Base-by-base conservation (phyloP, 2,888 invertebrate species). In the Nomada goodeniana region DNA sequence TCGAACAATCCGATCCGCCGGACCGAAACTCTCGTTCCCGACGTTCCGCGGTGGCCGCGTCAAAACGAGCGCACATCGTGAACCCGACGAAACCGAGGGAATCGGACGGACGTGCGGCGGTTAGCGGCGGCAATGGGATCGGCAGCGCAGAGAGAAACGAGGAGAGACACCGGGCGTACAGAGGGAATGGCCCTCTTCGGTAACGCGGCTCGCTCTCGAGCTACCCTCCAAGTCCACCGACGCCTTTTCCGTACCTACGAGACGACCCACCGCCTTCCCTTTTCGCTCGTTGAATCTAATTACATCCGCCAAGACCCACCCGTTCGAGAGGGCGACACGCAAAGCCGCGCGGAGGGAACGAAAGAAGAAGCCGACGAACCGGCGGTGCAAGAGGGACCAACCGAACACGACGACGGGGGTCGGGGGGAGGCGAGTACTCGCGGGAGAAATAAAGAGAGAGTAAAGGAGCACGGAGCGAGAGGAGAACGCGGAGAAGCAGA, bases 231-330 rank as follows among this genome's bases (percentile, higher is more conserved):
- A 86, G 76, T 60, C 86, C 59, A 77, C 78, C 86, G 77, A 83
- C 86, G 87, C 77, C 87, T 80, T 77, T 72, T 75, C 78, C 85
- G 80, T 23, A 83, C 81, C 88, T 86, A 85, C 73, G 82, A 80
- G 69, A 79, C 76, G 69, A 71, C 83, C 78, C 65, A 18, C 76
- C 73, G 87, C 82, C 84, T 85, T 87, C 91, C 91, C 89, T 89
- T 86, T 87, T 88, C 89, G 91, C 92, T 93, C 93, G 93, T 93
- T 93, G 93, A 93, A 93, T 93, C 93, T 93, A 93, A 93, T 93
- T 93, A 93, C 92, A 92, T 81, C 88, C 87, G 87, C 89, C 88
- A 91, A 91, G 91, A 91, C 91, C 90, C 90, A 89, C 88, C 91
- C 89, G 89, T 82, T 83, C 82, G 78, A 68, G 75, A 76, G 77